These are phyloP conservation scores for Eurois occulta DNA, from an alignment of 2,888 invertebrate species.

Conservation along the genomic window DNA sequence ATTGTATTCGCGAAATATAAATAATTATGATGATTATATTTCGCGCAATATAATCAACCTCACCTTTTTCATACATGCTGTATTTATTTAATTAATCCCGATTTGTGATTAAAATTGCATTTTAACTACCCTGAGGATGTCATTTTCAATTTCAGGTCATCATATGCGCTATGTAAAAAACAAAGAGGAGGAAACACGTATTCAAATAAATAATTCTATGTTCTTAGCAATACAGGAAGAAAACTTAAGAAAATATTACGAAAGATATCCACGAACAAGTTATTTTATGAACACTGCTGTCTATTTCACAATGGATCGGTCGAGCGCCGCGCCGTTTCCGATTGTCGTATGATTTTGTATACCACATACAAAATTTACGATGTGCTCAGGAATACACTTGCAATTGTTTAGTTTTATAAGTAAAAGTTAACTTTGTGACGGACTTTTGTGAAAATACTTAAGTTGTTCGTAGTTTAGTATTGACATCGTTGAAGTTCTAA, in stretches of 20 bases:
- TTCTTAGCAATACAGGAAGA: slow-evolving; percentile 25
- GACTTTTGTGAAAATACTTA: slow-evolving; percentile 3
- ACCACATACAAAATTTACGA: slow-evolving; percentile 49
- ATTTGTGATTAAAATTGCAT: too few species aligned
- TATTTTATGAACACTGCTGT: slow-evolving; percentile 52
- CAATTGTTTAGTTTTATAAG: slow-evolving; percentile 46
- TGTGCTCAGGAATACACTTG: slow-evolving; percentile 28
- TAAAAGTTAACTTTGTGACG: slow-evolving; percentile 15
- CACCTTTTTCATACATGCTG: too few species aligned
- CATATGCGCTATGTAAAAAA: neutral
- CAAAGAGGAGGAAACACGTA: neutral
- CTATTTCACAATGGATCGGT: slow-evolving; percentile 52
- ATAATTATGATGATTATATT: too few species aligned
- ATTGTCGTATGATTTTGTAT: slow-evolving; percentile 49
- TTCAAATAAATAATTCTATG: neutral
- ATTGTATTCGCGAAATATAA: neutral
- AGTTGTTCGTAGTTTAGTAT: neutral
- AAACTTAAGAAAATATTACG: slow-evolving; percentile 17
- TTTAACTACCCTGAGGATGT: too few species aligned
- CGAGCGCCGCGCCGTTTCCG: slow-evolving; percentile 40
- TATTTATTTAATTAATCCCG: too few species aligned
- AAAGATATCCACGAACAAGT: slow-evolving; percentile 28
- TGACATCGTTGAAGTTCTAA: neutral
- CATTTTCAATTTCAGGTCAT: too few species aligned
- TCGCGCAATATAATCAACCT: too few species aligned